Conservation (phyloP, 2,797 vertebrate species). For the Dromococcyx pavoninus region DNA sequence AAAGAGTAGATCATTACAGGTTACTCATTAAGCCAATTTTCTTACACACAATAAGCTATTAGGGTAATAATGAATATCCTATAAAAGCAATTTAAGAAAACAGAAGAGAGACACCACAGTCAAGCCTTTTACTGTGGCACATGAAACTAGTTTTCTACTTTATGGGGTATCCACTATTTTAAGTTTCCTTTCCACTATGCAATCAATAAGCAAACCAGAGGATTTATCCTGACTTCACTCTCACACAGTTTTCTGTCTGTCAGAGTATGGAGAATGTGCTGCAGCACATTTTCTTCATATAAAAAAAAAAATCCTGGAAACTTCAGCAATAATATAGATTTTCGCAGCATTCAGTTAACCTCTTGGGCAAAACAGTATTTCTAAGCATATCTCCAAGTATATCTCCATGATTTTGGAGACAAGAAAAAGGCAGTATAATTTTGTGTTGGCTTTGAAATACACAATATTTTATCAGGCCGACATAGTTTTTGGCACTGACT, state of each 20-base stretch:
- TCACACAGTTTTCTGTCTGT: neutral
- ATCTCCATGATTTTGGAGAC: neutral
- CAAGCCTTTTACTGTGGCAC: neutral
- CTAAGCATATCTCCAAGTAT: neutral
- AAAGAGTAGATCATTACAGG: neutral
- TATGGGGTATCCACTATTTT: neutral
- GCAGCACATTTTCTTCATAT: neutral
- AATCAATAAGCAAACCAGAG: neutral
- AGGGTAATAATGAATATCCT: neutral
- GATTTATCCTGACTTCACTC: neutral
- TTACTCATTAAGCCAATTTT: neutral
- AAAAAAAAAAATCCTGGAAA: neutral
- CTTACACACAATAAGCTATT: neutral
- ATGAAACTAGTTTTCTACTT: neutral
- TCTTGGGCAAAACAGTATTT: constrained; percentile 13
- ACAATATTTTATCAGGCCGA: neutral
- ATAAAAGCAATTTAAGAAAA: neutral
- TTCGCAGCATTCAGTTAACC: neutral
- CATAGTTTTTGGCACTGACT: neutral
- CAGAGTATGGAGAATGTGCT: neutral
- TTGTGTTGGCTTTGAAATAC: neutral
- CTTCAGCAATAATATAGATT: neutral
- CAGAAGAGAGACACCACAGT: neutral
- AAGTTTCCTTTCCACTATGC: neutral
- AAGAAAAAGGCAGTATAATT: neutral